Conservation (phyloP, 2,113 vertebrate genomes). For the Orycteropus afer region DNA sequence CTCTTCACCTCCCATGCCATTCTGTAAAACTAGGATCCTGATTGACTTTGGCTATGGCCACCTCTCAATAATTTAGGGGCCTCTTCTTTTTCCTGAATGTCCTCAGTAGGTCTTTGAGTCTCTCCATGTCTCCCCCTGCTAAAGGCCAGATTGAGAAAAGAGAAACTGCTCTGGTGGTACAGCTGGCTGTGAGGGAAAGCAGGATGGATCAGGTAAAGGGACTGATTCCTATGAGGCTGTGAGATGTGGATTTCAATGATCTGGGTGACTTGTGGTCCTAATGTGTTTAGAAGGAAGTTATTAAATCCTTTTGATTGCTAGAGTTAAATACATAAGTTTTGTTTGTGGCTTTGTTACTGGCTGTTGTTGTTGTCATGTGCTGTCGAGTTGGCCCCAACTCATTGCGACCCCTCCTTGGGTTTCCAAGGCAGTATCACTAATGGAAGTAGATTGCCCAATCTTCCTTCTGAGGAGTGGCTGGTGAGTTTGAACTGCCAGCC, state of each 20-base stretch:
- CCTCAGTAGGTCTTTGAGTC: not conserved
- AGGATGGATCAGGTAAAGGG: not conserved
- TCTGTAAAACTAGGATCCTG: not conserved
- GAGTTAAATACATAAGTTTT: not conserved
- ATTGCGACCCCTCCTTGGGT: too few species aligned
- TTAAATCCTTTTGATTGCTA: not conserved
- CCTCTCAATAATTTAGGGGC: not conserved
- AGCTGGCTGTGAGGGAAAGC: not conserved
- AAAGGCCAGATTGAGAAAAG: not conserved
- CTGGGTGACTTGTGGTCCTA: not conserved
- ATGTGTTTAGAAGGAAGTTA: not conserved
- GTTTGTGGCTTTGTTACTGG: not conserved
- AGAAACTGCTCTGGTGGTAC: not conserved
- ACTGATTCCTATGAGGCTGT: constrained; percentile 50
- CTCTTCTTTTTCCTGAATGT: not conserved
- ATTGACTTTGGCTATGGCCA: not conserved
- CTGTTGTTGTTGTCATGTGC: too few species aligned
- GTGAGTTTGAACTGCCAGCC: too few species aligned
- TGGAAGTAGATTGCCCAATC: too few species aligned
- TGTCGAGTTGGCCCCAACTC: too few species aligned
- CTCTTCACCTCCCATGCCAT: not conserved
- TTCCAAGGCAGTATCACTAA: too few species aligned
- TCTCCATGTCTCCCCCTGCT: not conserved
- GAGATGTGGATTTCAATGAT: not conserved
- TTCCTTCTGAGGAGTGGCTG: too few species aligned